A percentile compares a stretch with the other conserved stretches of the same genome.
Evolutionary conservation across 2,888 invertebrate species (phyloP).

Genomic region (Hylaea fasciaria): DNA sequence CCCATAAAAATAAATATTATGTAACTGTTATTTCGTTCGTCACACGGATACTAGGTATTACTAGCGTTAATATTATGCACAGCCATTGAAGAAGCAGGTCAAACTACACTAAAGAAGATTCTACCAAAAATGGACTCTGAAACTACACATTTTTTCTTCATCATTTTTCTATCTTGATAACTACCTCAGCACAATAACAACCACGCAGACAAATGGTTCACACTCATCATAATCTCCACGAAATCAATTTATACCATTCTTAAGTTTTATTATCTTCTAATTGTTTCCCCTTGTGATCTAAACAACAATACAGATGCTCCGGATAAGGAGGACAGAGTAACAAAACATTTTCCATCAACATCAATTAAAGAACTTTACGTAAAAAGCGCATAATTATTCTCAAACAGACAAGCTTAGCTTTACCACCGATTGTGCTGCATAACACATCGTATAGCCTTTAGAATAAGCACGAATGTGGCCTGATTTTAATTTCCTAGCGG

Average conservation of each 20-base stretch:
- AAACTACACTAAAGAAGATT: no score
- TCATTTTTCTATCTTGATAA: not conserved
- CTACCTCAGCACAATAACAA: not conserved
- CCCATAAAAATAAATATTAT: no score
- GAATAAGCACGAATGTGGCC: constrained; percentile 32
- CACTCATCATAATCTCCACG: constrained; percentile 36
- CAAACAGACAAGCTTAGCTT: constrained; percentile 30
- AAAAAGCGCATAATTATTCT: constrained; percentile 47
- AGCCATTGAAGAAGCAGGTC: no score
- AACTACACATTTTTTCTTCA: no score
- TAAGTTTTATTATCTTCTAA: constrained; percentile 36
- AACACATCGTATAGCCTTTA: constrained; percentile 5
- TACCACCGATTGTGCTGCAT: not conserved
- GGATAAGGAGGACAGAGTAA: constrained; percentile 39
- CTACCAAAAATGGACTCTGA: no score
- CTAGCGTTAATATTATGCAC: no score
- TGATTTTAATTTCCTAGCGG: constrained; percentile 2
- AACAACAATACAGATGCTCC: constrained; percentile 41
- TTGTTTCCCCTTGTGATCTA: constrained; percentile 39
- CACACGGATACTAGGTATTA: no score
- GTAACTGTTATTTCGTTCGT: no score
- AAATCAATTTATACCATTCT: constrained; percentile 41
- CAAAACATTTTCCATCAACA: constrained; percentile 47
- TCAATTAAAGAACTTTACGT: constrained; percentile 46
- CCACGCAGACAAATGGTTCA: constrained; percentile 21